These are phyloP conservation scores for Saguinus midas DNA, from an alignment of 2,113 vertebrate species.

Conservation along the genomic window DNA sequence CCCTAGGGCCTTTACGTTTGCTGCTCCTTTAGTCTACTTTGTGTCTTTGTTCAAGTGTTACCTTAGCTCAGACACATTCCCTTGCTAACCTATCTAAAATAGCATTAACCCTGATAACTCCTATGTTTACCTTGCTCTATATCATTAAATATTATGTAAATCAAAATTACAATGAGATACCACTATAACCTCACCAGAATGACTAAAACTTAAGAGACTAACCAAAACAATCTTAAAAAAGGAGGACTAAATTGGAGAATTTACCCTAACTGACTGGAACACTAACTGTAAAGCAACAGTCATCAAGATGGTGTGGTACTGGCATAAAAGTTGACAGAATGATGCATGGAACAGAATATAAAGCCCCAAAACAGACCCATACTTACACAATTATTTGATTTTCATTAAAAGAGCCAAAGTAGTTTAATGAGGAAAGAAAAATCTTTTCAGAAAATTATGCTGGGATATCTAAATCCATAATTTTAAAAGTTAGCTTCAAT, in stretches of 20 bases:
- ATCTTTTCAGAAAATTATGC: neutral
- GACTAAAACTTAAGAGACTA: neutral
- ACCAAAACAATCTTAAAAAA: conserved; percentile 32
- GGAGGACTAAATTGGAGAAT: neutral
- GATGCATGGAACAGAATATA: neutral
- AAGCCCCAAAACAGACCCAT: neutral
- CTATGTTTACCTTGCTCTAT: neutral
- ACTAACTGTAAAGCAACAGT: neutral
- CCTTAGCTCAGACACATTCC: neutral
- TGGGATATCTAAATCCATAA: neutral
- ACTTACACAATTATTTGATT: neutral
- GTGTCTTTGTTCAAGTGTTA: neutral
- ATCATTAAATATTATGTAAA: neutral
- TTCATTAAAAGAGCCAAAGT: neutral
- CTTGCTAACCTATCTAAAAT: neutral
- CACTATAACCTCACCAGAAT: neutral
- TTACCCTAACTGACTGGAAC: neutral
- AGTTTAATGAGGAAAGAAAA: conserved; percentile 29
- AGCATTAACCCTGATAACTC: neutral
- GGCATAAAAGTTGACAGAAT: neutral
- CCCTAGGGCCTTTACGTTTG: neutral
- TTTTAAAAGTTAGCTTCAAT: neutral
- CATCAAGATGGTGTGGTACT: neutral
- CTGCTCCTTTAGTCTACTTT: neutral
- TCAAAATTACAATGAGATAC: neutral